Evolutionary conservation across 1,140 invertebrate genomes (phyloP).

Genomic region (Antheraea mylitta): DNA sequence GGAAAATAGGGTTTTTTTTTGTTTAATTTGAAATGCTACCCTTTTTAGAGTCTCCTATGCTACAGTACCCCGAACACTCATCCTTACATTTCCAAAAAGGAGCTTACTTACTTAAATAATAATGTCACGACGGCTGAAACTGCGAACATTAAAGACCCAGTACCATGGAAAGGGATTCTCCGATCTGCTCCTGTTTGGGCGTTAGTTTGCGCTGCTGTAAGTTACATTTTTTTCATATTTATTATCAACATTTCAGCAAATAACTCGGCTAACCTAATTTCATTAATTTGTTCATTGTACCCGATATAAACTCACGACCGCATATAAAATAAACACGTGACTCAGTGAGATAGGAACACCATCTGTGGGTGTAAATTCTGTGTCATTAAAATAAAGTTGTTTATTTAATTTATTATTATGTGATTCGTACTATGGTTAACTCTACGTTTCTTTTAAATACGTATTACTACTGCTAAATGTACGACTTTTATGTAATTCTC

Average conservation of each 20-base stretch:
- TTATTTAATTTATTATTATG: background rate
- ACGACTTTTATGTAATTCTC: too few species aligned
- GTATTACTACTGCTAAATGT: too few species aligned
- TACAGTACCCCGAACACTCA: slow-evolving; percentile 89
- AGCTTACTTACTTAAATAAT: slow-evolving; percentile 86
- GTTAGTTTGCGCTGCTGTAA: slow-evolving; percentile 81
- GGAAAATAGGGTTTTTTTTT: too few species aligned
- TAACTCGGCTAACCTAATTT: background rate
- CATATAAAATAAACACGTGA: background rate
- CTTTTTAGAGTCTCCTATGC: slow-evolving; percentile 81
- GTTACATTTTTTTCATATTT: slow-evolving; percentile 19
- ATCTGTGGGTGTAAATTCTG: background rate
- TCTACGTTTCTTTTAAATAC: too few species aligned
- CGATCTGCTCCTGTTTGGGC: slow-evolving; percentile 88
- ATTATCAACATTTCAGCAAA: background rate
- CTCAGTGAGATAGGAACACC: background rate
- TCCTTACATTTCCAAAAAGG: slow-evolving; percentile 90
- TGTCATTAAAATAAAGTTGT: background rate
- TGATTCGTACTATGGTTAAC: background rate
- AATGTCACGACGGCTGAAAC: slow-evolving; percentile 79
- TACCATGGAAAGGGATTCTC: slow-evolving; percentile 86
- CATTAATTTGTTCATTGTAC: background rate
- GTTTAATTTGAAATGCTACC: slow-evolving; percentile 14
- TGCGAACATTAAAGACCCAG: slow-evolving; percentile 73
- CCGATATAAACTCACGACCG: background rate